Evolutionary conservation across 1,140 invertebrate genomes (phyloP).

Genomic region (Euura saliciscinereae): DNA sequence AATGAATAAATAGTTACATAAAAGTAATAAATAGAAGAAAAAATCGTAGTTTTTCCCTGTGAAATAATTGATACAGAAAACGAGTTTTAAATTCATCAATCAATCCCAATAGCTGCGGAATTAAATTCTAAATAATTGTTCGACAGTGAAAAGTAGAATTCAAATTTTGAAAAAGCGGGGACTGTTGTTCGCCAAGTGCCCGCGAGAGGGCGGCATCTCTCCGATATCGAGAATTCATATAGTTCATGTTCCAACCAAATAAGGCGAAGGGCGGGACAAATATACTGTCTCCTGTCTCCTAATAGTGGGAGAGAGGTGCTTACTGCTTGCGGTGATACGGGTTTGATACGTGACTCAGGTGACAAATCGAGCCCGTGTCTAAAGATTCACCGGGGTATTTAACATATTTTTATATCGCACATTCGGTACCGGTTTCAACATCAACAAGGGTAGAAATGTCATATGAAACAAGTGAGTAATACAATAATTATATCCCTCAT

Average conservation of each 20-base stretch:
- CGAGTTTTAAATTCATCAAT: no score
- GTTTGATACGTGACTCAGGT: constrained; percentile 22
- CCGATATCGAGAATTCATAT: not conserved
- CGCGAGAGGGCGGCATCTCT: not conserved
- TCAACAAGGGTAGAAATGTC: constrained; percentile 35
- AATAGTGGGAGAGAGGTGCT: constrained; percentile 21
- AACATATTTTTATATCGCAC: not conserved
- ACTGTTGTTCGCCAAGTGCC: not conserved
- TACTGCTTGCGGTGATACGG: constrained; percentile 22
- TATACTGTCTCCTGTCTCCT: constrained; percentile 27
- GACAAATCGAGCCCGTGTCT: constrained; percentile 18
- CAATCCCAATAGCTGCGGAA: no score
- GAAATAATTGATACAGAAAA: no score
- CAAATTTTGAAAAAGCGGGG: not conserved
- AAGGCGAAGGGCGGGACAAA: constrained; percentile 51
- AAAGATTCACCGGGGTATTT: constrained; percentile 11
- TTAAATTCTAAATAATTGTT: no score
- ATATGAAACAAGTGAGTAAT: constrained; percentile 49
- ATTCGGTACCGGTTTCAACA: not conserved
- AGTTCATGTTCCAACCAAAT: constrained; percentile 34
- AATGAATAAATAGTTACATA: no score
- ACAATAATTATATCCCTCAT: constrained; percentile 23
- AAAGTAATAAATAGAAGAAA: no score
- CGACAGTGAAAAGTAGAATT: no score
- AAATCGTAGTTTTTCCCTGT: no score